Evolutionary conservation across 2,888 invertebrate genomes (phyloP).

Genomic region (Quadroppia sp.): DNA sequence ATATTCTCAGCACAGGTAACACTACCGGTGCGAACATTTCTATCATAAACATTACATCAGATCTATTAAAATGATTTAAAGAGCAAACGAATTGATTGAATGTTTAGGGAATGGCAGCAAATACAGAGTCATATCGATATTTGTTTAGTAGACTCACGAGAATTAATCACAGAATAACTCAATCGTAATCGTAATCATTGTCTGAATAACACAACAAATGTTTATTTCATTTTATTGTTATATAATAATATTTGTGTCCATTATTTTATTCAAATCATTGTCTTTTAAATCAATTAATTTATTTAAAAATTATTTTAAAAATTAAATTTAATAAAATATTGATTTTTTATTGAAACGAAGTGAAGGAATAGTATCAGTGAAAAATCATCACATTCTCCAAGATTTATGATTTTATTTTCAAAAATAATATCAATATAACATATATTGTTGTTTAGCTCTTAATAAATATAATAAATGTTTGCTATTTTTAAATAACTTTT

Average conservation of each 20-base stretch:
- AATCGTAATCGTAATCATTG: too few species aligned
- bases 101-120: not conserved
- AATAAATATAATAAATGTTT: not conserved
- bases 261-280: too few species aligned
- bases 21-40: not conserved
- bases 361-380: too few species aligned
- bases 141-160: not conserved
- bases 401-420: not conserved
- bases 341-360: too few species aligned
- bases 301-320: too few species aligned
- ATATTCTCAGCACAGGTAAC: not conserved
- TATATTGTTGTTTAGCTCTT: not conserved
- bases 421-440: not conserved
- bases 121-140: not conserved
- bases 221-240: too few species aligned
- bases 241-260: too few species aligned
- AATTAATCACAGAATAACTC: too few species aligned
- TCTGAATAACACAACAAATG: too few species aligned
- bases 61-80: not conserved
- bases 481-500: not conserved
- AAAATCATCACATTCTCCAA: too few species aligned
- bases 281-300: too few species aligned
- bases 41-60: not conserved
- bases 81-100: not conserved
- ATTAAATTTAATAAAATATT: too few species aligned